Base-by-base conservation (phyloP, 1,140 invertebrate genomes). In the Apis dorsata region DNA sequence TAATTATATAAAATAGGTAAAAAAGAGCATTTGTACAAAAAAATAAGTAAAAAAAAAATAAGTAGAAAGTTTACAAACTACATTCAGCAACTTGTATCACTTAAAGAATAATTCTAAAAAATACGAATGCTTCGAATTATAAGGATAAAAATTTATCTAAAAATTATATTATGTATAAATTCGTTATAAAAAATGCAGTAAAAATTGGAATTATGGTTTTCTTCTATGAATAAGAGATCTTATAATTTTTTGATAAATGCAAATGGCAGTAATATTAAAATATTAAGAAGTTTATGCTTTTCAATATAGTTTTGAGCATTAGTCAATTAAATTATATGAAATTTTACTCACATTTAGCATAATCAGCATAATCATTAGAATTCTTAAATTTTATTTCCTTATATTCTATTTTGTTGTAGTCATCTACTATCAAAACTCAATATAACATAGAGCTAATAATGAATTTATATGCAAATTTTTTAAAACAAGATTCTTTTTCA, bases 191-290 rank as follows among this genome's bases (percentile, higher is more conserved):
- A 74, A 81, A 66, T 68, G 65, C 53, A 73, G 72, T 19, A 51
- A 65, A 78, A 68, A 68, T 78, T 78, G 70, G 13, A 76, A 68
- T 49, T 60, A 53, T 81, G 17, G 81, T 34, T 74, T 21, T 17
- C 55, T 59, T 53, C 21, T 51, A n/a, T 65, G n/a, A 77, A 62
- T 76, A 77, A 53, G 80, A 82, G 34, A 66, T 60, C 73, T 60
- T 34, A 76, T 79, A 63, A 78, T 55, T 66, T 79, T 62, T 24
- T 74, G n/a, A 66, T 77, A 90, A 90, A 90, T 90, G 88, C 88
- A 90, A 28, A 24, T 71, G 85, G 81, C 85, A 90, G 83, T 88
- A 17, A 13, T 44, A 12, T 72, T 71, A 60, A 80, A 9, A 62
- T 77, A 53, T 76, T 34, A 68, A 72, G 13, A 65, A 21, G 17